Percentiles rank a stretch among this genome's conserved stretches.
phyloP scores from a whole-genome alignment of 2,113 vertebrate species.

The Nicator chloris region DNA sequence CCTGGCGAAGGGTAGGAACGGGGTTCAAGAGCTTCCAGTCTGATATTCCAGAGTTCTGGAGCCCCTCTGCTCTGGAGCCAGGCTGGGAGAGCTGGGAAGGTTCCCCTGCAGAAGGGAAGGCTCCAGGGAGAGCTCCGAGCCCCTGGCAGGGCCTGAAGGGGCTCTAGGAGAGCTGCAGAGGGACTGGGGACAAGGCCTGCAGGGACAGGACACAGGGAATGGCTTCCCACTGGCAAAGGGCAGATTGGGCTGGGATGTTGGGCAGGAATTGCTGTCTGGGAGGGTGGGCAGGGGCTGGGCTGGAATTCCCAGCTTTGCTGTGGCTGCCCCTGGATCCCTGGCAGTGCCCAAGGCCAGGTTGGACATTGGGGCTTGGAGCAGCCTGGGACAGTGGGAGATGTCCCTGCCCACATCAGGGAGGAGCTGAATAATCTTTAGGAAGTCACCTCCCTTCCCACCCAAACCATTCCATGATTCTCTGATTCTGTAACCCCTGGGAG shows the following conservation, averaged over 20 bases:
- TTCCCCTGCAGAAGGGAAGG: not conserved
- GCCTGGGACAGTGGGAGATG: rapidly evolving
- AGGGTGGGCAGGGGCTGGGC: not conserved
- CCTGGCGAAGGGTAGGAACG: not conserved
- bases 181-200: not conserved
- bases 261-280: not conserved
- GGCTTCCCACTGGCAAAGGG: not conserved
- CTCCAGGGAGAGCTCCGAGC: rapidly evolving
- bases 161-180: not conserved
- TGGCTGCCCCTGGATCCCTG: not conserved
- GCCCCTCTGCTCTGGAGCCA: not conserved
- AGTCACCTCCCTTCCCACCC: not conserved
- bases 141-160: not conserved
- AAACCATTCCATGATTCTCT: not conserved
- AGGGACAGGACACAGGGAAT: not conserved
- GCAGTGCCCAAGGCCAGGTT: rapidly evolving
- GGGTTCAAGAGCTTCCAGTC: not conserved
- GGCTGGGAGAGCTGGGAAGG: not conserved
- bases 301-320: not conserved
- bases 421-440: too few relatives aligned
- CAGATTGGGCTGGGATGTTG: not conserved
- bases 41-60: not conserved
- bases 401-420: too few relatives aligned
- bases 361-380: not conserved
- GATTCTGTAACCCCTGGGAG: not conserved